Evolutionary conservation across 2,113 vertebrate genomes (phyloP).

Genomic region (Emydura subglobosa): DNA sequence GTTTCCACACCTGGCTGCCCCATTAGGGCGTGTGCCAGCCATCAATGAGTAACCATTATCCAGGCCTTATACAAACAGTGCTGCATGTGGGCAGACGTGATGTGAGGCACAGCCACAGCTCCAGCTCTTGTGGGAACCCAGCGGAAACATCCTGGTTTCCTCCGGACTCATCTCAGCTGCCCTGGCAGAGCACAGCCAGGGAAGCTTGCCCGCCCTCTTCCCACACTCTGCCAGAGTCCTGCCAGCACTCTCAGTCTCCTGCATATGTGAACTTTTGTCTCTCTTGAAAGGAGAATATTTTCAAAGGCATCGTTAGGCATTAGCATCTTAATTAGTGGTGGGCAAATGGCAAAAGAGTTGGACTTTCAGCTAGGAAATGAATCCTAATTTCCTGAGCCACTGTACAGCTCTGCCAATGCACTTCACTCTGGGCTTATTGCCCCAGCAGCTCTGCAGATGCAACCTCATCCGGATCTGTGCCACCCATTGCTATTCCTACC

Average conservation of each 20-base stretch:
- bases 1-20: background rate
- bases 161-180: slow-evolving; percentile 63
- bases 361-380: background rate
- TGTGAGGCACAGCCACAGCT: slow-evolving; percentile 62
- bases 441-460: background rate
- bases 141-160: slow-evolving; percentile 30
- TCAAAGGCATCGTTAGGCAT: slow-evolving; percentile 27
- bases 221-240: slow-evolving; percentile 21
- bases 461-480: background rate
- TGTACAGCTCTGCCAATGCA: background rate
- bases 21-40: accelerated
- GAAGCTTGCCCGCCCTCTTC: slow-evolving; percentile 35
- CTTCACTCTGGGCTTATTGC: background rate
- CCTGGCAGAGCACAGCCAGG: slow-evolving; percentile 32
- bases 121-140: slow-evolving; percentile 39
- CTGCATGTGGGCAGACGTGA: slow-evolving; percentile 66
- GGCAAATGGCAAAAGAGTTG: background rate
- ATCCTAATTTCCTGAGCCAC: background rate
- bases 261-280: slow-evolving; percentile 69
- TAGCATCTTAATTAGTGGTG: slow-evolving; percentile 49
- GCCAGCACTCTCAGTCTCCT: slow-evolving; percentile 34
- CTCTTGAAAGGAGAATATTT: slow-evolving; percentile 16
- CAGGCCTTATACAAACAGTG: background rate
- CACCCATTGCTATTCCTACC: background rate
- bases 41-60: slow-evolving; percentile 38